A percentile compares a stretch with the other conserved stretches of the same genome.
Evolutionary conservation across 2,113 vertebrate genomes (phyloP).

Genomic region (Motacilla alba): DNA sequence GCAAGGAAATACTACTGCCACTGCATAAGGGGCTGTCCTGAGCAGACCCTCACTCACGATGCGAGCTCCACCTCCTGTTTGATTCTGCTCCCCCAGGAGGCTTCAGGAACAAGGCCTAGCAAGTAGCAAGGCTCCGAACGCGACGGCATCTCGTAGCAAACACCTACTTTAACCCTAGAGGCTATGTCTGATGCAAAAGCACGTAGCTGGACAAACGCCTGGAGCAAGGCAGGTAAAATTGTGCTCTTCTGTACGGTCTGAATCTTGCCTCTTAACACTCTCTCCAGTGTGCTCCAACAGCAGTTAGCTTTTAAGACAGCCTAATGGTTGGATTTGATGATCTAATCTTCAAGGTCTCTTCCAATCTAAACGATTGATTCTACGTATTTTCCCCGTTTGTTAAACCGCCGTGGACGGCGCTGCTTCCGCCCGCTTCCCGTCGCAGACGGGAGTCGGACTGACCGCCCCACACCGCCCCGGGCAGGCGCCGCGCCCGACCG

Average conservation of each 20-base stretch:
- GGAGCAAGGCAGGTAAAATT: neutral
- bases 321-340: neutral
- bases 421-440: neutral
- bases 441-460: accelerated
- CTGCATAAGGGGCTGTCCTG: neutral
- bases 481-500: neutral
- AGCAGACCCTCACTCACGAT: no score
- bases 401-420: neutral
- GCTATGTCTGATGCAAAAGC: neutral
- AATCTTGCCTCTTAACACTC: neutral
- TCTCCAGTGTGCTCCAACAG: neutral
- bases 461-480: neutral
- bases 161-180: no score
- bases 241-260: neutral
- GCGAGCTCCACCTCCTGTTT: neutral
- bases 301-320: neutral
- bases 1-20: accelerated
- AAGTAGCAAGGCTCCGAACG: neutral
- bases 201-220: neutral
- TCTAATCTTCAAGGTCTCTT: neutral
- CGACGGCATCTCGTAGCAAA: accelerated
- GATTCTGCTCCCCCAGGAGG: neutral
- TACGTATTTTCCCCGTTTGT: accelerated
- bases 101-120: neutral
- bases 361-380: neutral